Evolutionary conservation across 2,888 invertebrate genomes (phyloP), one percentile per base, ranked within the genome.

Genomic region (Elgonia sp.): DNA sequence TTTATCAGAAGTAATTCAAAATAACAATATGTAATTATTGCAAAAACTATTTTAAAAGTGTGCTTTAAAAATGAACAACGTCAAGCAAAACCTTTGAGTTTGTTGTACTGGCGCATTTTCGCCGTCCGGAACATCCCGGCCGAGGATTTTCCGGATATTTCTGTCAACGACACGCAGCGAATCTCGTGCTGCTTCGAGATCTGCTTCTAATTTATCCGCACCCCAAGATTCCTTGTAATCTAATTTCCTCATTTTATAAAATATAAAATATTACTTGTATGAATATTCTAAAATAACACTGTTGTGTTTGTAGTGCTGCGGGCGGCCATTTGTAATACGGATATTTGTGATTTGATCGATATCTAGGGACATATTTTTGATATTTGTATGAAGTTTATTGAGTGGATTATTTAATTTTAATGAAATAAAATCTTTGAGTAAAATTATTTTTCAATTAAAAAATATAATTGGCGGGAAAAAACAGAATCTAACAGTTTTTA

Each of bases 121-220:
- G 16, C 93, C 93, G 39, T 94, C 94, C 85, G 94, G 94, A 65
- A 94, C 92, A 91, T 94, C 94, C 79, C 94, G 93, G 80, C 94
- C 94, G 60, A 94, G 91, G 76, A 94, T 94, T 90, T 94, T 94
- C 42, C 94, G 92, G 72, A 94, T 94, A 89, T 93, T 94, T 14
- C 92, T 92, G 83, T 94, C 94, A 60, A 94, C 92, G 55, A 93
- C 94, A 62, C 94, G 92, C 14, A 94, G 92, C 60, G 92, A 94
- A 89, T 94, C 94, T 10, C 94, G 93, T 12, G 94, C 94, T 3
- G 93, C 93, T 90, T 94, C 94, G 63, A 94, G 91, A 84, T 94
- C 92, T 20, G 94, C 94, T 82, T 94, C 94, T 70, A 94, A 90
- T 60, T 92, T 93, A 14, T 94, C 94, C 67, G 94, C 93, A 53